Conservation (phyloP, 2,888 invertebrate genomes). For the Chelonus formosanus region DNA sequence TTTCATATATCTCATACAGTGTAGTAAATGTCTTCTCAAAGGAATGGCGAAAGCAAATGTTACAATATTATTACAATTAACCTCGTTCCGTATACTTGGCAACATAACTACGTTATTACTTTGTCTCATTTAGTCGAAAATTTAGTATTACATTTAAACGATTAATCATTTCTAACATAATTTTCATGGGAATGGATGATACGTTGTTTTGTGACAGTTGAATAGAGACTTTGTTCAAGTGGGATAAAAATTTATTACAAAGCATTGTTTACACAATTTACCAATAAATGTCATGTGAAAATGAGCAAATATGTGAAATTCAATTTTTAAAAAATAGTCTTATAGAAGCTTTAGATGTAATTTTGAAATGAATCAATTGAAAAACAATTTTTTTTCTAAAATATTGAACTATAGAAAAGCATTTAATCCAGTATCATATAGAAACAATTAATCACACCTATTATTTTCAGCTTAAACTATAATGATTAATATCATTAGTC, state of each 20-base stretch:
- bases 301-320: too few species aligned
- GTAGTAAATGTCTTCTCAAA: conserved; percentile 13
- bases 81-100: conserved; percentile 60
- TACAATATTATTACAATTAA: conserved; percentile 64
- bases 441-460: neutral
- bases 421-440: neutral
- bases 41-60: conserved; percentile 50
- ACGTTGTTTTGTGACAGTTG: too few species aligned
- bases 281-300: too few species aligned
- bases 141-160: neutral
- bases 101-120: conserved; percentile 56
- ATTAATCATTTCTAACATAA: too few species aligned
- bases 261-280: too few species aligned
- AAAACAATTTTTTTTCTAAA: conserved; percentile 4
- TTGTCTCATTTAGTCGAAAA: conserved; percentile 33
- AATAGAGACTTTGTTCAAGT: too few species aligned
- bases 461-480: conserved; percentile 1
- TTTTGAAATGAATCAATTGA: too few species aligned
- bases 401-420: neutral
- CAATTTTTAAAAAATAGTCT: too few species aligned
- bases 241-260: too few species aligned
- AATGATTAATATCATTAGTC: conserved; percentile 14
- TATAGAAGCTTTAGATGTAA: too few species aligned
- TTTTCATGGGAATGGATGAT: too few species aligned
- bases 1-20: conserved; percentile 16